A percentile compares a stretch with the other conserved stretches of the same genome.
Evolutionary conservation across 2,888 invertebrate species (phyloP).

Genomic region (Hyalella azteca): DNA sequence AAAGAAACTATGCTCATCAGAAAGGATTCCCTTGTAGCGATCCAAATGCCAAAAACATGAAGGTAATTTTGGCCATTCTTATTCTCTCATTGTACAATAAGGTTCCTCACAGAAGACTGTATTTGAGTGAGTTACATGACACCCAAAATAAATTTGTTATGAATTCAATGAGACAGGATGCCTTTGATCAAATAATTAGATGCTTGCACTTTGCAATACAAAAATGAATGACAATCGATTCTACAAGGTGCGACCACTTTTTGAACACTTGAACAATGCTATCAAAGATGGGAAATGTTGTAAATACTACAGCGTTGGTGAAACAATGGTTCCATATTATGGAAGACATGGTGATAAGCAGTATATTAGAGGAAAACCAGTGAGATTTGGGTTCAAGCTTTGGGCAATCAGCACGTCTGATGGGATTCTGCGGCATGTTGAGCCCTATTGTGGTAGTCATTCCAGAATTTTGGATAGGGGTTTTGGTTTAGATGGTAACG

Average conservation of each 20-base stretch:
- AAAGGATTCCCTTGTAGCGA: no score
- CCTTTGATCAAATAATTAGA: no score
- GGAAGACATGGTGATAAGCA: slow-evolving; percentile 27
- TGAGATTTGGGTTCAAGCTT: slow-evolving; percentile 38
- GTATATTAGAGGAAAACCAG: slow-evolving; percentile 38
- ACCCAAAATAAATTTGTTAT: no score
- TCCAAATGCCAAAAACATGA: no score
- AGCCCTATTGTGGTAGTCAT: background rate
- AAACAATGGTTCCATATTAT: slow-evolving; percentile 40
- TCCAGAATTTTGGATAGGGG: background rate
- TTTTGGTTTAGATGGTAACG: slow-evolving; percentile 14
- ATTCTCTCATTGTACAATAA: no score
- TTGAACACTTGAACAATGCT: background rate
- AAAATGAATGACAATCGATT: no score
- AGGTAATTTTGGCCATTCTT: no score
- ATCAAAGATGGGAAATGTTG: slow-evolving; percentile 7
- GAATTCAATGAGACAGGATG: no score
- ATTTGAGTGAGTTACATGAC: no score
- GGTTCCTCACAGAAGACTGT: no score
- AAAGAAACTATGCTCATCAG: background rate
- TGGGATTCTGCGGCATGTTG: slow-evolving; percentile 11
- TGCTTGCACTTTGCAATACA: no score
- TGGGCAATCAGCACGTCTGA: slow-evolving; percentile 41
- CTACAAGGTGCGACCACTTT: no score
- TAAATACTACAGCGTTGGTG: slow-evolving; percentile 40